phyloP scores from a whole-genome alignment of 2,797 vertebrate species.

The Poecile montanus region DNA sequence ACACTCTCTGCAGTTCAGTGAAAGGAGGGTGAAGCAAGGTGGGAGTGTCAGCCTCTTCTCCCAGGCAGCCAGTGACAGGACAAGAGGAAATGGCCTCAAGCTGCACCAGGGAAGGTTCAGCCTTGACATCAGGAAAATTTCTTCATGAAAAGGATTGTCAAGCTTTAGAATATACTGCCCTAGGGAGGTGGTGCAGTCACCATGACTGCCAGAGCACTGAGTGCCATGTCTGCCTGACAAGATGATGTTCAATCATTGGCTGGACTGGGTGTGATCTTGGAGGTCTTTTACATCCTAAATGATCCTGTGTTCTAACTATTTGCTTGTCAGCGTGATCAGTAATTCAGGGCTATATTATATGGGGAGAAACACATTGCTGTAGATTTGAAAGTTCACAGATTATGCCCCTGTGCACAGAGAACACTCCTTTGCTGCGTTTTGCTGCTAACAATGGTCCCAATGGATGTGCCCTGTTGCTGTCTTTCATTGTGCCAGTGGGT shows the following conservation, averaged over 20 bases:
- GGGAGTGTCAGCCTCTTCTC: not conserved
- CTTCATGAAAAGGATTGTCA: not conserved
- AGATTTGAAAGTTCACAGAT: not conserved
- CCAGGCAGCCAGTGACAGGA: not conserved
- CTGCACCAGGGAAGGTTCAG: not conserved
- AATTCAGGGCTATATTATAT: not conserved
- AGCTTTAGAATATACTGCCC: not conserved
- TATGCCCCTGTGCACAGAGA: not conserved
- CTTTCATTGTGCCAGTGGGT: not conserved
- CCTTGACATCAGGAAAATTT: not conserved
- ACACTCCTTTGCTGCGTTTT: not conserved
- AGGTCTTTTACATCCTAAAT: not conserved
- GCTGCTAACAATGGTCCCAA: not conserved
- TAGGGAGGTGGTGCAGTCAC: too few relatives aligned
- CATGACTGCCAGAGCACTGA: not conserved
- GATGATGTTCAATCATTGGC: not conserved
- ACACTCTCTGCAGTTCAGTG: accelerated
- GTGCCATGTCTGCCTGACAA: not conserved
- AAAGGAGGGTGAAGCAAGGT: not conserved
- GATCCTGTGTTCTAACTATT: not conserved
- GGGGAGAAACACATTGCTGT: not conserved
- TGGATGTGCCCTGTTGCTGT: too few relatives aligned
- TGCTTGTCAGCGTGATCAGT: not conserved
- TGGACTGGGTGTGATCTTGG: not conserved
- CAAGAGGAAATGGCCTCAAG: not conserved